Percentiles rank a stretch among this genome's conserved stretches.
These are phyloP conservation scores for Helostoma temminkii DNA, from an alignment of 2,797 vertebrate species.

Conservation along the genomic window DNA sequence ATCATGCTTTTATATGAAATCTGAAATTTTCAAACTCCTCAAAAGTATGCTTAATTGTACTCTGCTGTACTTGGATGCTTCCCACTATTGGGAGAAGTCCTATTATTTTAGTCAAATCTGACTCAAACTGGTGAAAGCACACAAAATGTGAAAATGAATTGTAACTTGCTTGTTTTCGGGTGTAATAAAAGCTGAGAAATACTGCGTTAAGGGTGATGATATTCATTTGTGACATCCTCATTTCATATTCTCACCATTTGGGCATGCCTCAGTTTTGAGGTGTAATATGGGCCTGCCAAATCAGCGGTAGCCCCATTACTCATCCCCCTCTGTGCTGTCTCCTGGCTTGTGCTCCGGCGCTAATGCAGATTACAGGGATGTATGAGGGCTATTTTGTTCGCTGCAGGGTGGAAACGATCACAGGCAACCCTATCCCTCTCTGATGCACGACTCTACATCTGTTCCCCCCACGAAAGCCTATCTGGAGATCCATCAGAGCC, in stretches of 20 bases:
- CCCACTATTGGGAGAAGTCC: neutral
- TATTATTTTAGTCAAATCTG: conserved; percentile 10
- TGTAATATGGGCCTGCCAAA: conserved; percentile 81
- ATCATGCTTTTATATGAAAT: neutral
- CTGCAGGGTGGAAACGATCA: conserved; percentile 81
- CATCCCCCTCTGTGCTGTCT: conserved; percentile 80
- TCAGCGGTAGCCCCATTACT: conserved; percentile 80
- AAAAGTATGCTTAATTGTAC: too few relatives aligned
- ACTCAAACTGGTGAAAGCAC: neutral
- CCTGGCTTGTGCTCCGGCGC: conserved; percentile 78
- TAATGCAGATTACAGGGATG: conserved; percentile 85
- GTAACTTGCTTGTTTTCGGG: conserved; percentile 27
- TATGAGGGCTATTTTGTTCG: conserved; percentile 86
- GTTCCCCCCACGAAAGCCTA: conserved; percentile 72
- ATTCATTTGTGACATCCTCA: conserved; percentile 74
- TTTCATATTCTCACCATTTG: conserved; percentile 77
- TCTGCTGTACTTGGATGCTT: neutral
- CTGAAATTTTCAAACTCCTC: too few relatives aligned
- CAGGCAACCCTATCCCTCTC: conserved; percentile 79
- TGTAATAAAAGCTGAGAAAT: conserved; percentile 43
- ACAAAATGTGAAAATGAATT: neutral
- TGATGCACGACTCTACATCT: conserved; percentile 78
- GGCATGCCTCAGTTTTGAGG: conserved; percentile 76
- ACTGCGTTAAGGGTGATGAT: conserved; percentile 27
- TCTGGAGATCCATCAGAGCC: conserved; percentile 79